phyloP scores from a whole-genome alignment of 2,797 vertebrate species.

The Rhadinocentrus ornatus region DNA sequence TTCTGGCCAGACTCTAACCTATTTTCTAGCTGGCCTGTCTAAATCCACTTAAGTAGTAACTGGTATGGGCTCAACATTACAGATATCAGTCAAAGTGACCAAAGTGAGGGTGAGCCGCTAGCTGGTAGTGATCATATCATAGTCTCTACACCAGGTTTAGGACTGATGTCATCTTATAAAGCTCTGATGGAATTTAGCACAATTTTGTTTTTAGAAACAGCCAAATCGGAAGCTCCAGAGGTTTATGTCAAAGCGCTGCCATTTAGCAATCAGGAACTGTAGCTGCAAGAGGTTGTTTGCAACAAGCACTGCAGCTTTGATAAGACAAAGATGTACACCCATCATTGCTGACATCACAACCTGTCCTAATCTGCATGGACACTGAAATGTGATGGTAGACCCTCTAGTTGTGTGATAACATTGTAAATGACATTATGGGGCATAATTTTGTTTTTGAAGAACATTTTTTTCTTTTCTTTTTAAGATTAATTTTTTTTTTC shows the following conservation, averaged over 20 bases:
- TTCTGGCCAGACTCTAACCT: constrained; percentile 14
- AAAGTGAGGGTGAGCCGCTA: neutral
- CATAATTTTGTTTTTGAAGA: too few species aligned
- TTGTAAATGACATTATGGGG: too few species aligned
- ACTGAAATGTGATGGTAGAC: too few species aligned
- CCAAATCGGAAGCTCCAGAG: too few species aligned
- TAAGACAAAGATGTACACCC: too few species aligned
- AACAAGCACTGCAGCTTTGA: neutral
- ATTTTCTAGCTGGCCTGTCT: constrained; percentile 1
- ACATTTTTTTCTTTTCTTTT: too few species aligned
- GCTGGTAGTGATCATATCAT: too few species aligned
- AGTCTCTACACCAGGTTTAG: neutral
- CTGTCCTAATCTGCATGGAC: too few species aligned
- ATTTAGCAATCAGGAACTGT: neutral
- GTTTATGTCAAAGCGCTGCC: neutral
- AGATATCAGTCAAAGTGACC: constrained; percentile 15
- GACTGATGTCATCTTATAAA: neutral
- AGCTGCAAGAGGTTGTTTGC: neutral
- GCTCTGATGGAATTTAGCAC: neutral
- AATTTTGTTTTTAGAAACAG: neutral
- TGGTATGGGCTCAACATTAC: constrained; percentile 7
- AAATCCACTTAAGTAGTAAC: constrained; percentile 9
- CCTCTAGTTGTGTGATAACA: too few species aligned
- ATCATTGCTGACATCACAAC: too few species aligned
- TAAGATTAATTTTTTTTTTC: too few species aligned